These are phyloP conservation scores for Philhelius pedissequus DNA, from an alignment of 2,888 invertebrate species.

Conservation along the genomic window DNA sequence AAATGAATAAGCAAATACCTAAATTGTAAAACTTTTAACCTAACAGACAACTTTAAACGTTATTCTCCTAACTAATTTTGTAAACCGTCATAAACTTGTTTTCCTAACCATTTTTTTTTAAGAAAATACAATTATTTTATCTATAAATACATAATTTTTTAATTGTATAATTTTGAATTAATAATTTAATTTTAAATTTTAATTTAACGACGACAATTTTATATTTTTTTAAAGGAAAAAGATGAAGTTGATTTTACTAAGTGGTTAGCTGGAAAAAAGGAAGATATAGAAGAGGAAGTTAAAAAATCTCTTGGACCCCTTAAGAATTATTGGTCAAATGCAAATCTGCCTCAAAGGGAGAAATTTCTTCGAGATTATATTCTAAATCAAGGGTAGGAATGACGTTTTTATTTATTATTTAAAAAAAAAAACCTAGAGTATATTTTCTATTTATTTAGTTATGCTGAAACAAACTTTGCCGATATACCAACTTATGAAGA, in stretches of 20 bases:
- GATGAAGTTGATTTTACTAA: conserved; percentile 84
- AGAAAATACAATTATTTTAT: no score
- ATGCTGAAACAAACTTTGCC: conserved; percentile 79
- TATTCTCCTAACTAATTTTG: no score
- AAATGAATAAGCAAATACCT: no score
- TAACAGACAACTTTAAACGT: no score
- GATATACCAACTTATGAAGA: conserved; percentile 84
- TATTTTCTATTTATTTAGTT: conserved; percentile 75
- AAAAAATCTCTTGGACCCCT: conserved; percentile 85
- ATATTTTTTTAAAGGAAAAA: conserved; percentile 75
- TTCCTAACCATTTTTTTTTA: no score
- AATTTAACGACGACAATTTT: no score
- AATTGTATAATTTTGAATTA: no score
- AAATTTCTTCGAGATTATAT: conserved; percentile 95
- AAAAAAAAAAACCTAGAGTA: background rate
- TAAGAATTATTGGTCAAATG: conserved; percentile 91
- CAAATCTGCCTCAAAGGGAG: conserved; percentile 89
- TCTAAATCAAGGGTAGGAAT: conserved; percentile 86
- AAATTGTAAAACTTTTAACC: no score
- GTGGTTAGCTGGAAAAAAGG: conserved; percentile 89
- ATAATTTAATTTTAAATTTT: no score
- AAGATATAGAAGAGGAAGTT: conserved; percentile 82
- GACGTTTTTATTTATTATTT: background rate
- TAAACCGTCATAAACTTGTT: no score
- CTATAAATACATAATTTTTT: no score